Percentiles rank a stretch among this genome's conserved stretches.
phyloP scores from a whole-genome alignment of 1,140 invertebrate genomes.

The Sitobion miscanthi region DNA sequence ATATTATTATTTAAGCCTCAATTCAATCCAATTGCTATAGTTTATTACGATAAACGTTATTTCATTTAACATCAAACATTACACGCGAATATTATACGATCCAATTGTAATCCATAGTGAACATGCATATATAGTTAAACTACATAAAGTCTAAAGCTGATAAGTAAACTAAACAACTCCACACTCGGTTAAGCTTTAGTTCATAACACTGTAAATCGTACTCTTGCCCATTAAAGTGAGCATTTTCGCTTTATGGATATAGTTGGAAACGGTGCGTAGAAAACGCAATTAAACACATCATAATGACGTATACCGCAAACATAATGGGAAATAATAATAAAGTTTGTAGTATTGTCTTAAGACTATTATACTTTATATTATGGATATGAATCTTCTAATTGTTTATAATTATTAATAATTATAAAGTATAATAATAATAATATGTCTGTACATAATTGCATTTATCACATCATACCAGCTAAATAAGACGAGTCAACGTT shows the following conservation, averaged over 20 bases:
- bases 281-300: neutral
- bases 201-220: neutral
- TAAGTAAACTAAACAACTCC: constrained; percentile 22
- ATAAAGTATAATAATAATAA: neutral
- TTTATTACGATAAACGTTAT: neutral
- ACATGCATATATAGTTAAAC: neutral
- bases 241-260: neutral
- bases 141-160: neutral
- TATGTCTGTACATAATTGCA: neutral
- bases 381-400: neutral
- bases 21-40: neutral
- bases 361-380: neutral
- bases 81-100: neutral
- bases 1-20: neutral
- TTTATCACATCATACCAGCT: neutral
- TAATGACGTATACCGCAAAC: neutral
- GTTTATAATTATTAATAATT: neutral
- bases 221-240: neutral
- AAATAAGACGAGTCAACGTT: neutral
- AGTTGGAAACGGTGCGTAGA: neutral
- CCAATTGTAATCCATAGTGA: neutral
- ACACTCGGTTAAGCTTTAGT: constrained; percentile 11
- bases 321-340: neutral
- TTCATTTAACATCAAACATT: neutral
- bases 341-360: neutral